Conservation (phyloP, 2,888 invertebrate genomes). For the Isotomurus palustris region DNA sequence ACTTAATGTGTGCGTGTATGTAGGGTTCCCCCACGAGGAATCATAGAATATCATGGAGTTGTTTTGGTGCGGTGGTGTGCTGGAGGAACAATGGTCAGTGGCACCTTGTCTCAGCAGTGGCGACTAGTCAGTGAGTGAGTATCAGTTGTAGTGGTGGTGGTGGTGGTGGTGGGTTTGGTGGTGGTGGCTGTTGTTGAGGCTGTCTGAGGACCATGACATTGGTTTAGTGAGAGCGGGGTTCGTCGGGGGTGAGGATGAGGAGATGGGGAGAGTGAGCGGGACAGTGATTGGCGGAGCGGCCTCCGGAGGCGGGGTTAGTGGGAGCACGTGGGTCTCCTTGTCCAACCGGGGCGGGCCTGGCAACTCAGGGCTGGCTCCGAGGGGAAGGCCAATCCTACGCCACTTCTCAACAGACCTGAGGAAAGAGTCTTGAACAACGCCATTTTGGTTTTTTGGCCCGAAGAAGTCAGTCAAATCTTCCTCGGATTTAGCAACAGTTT, state of each 20-base stretch:
- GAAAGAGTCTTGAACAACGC: constrained; percentile 38
- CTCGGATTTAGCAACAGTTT: constrained; percentile 11
- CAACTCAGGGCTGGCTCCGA: constrained; percentile 28
- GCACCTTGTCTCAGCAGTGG: too few species aligned
- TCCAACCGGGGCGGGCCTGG: background rate
- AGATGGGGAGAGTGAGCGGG: background rate
- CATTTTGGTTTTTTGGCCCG: constrained; percentile 46
- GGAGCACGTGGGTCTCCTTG: background rate
- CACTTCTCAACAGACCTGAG: constrained; percentile 19
- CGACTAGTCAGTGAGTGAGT: too few species aligned
- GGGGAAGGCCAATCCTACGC: constrained; percentile 26
- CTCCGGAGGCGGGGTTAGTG: constrained; percentile 1
- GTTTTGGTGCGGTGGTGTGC: too few species aligned
- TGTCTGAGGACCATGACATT: constrained; percentile 11
- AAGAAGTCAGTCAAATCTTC: constrained; percentile 38
- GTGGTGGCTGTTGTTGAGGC: background rate
- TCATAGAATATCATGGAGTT: too few species aligned
- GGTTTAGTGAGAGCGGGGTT: constrained; percentile 2
- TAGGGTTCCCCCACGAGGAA: too few species aligned
- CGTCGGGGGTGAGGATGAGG: background rate
- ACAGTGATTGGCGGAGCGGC: background rate
- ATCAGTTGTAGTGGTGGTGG: background rate
- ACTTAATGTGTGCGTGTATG: too few species aligned
- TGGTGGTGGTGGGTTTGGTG: background rate
- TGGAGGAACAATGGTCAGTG: too few species aligned